phyloP scores from a whole-genome alignment of 1,140 invertebrate species.

The Formica exsecta region DNA sequence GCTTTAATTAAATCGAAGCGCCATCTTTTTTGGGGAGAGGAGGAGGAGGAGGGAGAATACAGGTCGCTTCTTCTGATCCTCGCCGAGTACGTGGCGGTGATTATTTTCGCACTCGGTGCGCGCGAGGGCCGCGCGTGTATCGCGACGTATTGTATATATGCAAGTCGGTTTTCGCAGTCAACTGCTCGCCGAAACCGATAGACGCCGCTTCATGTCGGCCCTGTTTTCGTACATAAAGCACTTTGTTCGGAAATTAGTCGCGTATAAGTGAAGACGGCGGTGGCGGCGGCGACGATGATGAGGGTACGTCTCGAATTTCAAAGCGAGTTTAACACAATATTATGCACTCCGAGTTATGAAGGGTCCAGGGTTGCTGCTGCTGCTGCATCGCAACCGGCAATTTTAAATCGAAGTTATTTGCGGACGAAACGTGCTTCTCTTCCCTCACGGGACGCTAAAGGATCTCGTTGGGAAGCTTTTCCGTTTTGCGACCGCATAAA shows the following conservation, averaged over 20 bases:
- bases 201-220: constrained; percentile 14
- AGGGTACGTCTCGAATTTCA: constrained; percentile 56
- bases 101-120: constrained; percentile 51
- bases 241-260: constrained; percentile 71
- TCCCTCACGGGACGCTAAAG: neutral
- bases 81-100: constrained; percentile 8
- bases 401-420: constrained; percentile 39
- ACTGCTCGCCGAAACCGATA: constrained; percentile 55
- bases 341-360: neutral
- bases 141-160: constrained; percentile 43
- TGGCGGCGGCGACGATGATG: too few relatives aligned
- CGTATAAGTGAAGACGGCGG: constrained; percentile 22
- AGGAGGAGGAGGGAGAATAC: too few relatives aligned
- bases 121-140: constrained; percentile 40
- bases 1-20: neutral
- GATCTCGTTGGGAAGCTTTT: constrained; percentile 20
- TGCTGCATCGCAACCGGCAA: neutral
- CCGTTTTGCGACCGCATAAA: neutral
- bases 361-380: neutral
- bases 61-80: neutral
- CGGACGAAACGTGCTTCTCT: constrained; percentile 22
- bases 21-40: neutral
- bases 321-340: constrained; percentile 62
- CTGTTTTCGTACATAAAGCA: constrained; percentile 41
- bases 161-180: constrained; percentile 57